Percentiles rank a stretch among this genome's conserved stretches.
phyloP scores from a whole-genome alignment of 2,113 vertebrate genomes.

The Delphinapterus leucas region DNA sequence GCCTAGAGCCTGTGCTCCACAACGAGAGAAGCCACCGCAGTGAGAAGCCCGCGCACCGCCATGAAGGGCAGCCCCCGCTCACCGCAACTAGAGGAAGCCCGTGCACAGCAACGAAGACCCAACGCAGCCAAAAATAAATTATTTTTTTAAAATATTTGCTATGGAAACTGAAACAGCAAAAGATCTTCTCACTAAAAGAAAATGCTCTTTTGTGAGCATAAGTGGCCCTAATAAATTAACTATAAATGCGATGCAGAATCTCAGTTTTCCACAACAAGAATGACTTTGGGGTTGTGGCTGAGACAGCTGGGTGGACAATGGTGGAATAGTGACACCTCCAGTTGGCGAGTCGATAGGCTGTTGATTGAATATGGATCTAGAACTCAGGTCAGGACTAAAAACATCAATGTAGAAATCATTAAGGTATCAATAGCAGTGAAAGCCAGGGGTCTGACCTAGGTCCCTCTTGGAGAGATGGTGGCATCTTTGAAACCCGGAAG shows the following conservation, averaged over 20 bases:
- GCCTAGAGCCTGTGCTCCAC: too few relatives aligned
- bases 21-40: too few relatives aligned
- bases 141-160: neutral
- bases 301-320: neutral
- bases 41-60: accelerated
- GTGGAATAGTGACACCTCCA: neutral
- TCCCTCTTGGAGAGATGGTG: neutral
- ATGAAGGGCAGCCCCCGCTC: too few relatives aligned
- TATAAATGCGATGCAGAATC: neutral
- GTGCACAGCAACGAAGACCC: too few relatives aligned
- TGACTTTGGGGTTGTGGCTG: neutral
- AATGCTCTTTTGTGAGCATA: neutral
- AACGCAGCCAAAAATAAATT: too few relatives aligned
- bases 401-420: neutral
- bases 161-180: neutral
- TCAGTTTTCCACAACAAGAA: neutral
- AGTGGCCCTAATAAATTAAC: neutral
- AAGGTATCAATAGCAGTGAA: neutral
- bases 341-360: neutral
- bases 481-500: neutral
- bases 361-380: neutral
- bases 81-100: too few relatives aligned
- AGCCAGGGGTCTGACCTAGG: neutral
- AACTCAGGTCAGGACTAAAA: neutral
- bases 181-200: neutral